Evolutionary conservation across 1,140 invertebrate genomes (phyloP).

Genomic region (Drosophila tsacasi): DNA sequence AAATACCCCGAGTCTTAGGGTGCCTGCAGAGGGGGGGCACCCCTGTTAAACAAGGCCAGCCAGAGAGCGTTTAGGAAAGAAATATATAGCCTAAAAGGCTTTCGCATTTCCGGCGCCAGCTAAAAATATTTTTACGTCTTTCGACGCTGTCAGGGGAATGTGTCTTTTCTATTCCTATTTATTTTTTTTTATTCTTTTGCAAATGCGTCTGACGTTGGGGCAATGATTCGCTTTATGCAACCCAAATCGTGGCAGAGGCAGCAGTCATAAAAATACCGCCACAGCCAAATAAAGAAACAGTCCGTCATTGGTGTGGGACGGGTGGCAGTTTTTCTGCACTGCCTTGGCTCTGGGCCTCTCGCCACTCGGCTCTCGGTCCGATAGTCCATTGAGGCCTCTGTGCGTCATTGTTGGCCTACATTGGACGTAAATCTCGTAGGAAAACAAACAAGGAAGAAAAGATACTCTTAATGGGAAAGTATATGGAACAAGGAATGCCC

Average conservation of each 20-base stretch:
- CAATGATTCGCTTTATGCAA: constrained; percentile 45
- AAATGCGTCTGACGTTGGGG: constrained; percentile 53
- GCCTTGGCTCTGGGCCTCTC: constrained; percentile 7
- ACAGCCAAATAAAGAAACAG: constrained; percentile 55
- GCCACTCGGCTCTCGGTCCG: constrained; percentile 9
- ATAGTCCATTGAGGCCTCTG: constrained; percentile 62
- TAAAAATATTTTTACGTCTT: constrained; percentile 80
- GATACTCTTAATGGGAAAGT: not conserved
- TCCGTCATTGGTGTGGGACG: constrained; percentile 31
- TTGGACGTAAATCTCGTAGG: constrained; percentile 54
- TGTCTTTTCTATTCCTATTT: constrained; percentile 34
- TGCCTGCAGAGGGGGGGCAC: constrained; percentile 12
- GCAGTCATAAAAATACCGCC: constrained; percentile 40
- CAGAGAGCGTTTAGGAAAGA: constrained; percentile 28
- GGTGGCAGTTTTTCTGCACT: not conserved
- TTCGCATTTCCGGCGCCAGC: constrained; percentile 79
- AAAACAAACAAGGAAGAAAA: constrained; percentile 53
- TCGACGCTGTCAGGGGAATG: constrained; percentile 27
- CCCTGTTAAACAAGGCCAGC: constrained; percentile 14
- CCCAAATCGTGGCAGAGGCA: constrained; percentile 41
- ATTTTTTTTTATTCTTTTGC: constrained; percentile 39
- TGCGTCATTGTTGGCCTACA: constrained; percentile 80
- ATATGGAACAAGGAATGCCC: constrained; percentile 5
- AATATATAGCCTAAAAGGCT: constrained; percentile 50
- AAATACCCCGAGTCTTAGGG: constrained; percentile 49